Base-by-base conservation (phyloP, 2,797 vertebrate genomes). In the Acrossocheilus fasciatus region DNA sequence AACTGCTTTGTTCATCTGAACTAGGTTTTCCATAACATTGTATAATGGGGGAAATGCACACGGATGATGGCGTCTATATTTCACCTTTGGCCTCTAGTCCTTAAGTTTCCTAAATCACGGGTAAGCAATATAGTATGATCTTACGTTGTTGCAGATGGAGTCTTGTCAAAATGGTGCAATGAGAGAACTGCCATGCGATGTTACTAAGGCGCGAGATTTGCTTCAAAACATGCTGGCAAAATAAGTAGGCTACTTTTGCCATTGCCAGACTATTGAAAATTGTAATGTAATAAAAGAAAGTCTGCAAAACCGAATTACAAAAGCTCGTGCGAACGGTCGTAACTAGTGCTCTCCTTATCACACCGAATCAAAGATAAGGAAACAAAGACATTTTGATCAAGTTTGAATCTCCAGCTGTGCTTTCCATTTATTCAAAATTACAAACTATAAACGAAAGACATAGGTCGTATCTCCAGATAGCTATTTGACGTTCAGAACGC, bases 301-400 rank as follows among this genome's bases (percentile, higher is more conserved):
- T 72, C 64, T 30, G 43, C 62, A 15, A 47, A 82, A n/a, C 26
- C 45, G 10, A 87, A 72, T 82, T 66, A 47, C 54, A 83, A 78
- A 30, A 57, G 52, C 41, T 73, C 62, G 4, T 50, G 43, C 66
- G 39, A 59, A 70, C 90, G 89, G 88, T 18, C 15, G 3, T 17
- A 18, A n/a, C n/a, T n/a, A 34, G 64, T 79, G 84, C 15, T 68
- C 90, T 91, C 69, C 18, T 85, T 84, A 83, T 87, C 75, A 82
- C 73, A 57, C 18, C n/a, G 87, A 92, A 92, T 92, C 91, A 89
- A 85, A 92, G 90, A 94, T 93, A 93, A 92, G 91, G 89, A 91
- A 93, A 93, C 92, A 92, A 92, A 93, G 91, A 92, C 92, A 92
- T 93, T 91, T 92, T 90, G 86, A 92, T 92, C 87, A 62, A 90